phyloP scores from a whole-genome alignment of 1,140 invertebrate genomes.

The Luehdorfia chinensis region DNA sequence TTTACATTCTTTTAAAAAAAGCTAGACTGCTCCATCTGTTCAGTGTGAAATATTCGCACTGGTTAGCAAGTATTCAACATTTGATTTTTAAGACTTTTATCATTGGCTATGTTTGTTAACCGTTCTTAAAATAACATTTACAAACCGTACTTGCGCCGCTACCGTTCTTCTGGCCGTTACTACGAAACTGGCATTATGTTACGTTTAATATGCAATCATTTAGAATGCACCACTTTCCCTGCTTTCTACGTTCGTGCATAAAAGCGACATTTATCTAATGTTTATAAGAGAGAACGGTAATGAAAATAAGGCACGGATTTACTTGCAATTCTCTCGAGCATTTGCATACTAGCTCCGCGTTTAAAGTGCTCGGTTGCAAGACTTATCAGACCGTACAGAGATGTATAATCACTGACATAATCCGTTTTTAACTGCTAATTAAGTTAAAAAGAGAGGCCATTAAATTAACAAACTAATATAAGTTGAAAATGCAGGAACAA shows the following conservation, averaged over 20 bases:
- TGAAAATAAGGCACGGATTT: constrained; percentile 1
- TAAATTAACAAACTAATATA: no score
- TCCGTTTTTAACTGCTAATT: constrained; percentile 3
- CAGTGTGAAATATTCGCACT: no score
- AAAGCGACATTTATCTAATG: constrained; percentile 8
- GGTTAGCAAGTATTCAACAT: no score
- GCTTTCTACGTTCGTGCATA: constrained; percentile 11
- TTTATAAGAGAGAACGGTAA: constrained; percentile 4
- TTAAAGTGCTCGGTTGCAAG: neutral
- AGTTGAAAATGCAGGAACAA: no score
- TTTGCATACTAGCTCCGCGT: constrained; percentile 2
- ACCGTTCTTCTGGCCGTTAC: neutral
- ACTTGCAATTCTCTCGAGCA: neutral
- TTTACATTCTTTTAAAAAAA: no score
- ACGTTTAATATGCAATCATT: constrained; percentile 1
- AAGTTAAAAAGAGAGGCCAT: no score
- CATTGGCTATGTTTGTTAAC: no score
- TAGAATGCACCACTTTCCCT: constrained; percentile 12
- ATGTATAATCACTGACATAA: constrained; percentile 5
- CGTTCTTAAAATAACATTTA: no score
- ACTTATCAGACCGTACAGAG: constrained; percentile 2
- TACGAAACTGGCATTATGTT: neutral
- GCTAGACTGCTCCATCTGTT: no score
- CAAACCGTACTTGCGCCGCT: no score
- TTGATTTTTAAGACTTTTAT: no score